A percentile compares a stretch with the other conserved stretches of the same genome.
Conservation (phyloP, 2,888 invertebrate species). For the Ferdinandea cuprea region DNA sequence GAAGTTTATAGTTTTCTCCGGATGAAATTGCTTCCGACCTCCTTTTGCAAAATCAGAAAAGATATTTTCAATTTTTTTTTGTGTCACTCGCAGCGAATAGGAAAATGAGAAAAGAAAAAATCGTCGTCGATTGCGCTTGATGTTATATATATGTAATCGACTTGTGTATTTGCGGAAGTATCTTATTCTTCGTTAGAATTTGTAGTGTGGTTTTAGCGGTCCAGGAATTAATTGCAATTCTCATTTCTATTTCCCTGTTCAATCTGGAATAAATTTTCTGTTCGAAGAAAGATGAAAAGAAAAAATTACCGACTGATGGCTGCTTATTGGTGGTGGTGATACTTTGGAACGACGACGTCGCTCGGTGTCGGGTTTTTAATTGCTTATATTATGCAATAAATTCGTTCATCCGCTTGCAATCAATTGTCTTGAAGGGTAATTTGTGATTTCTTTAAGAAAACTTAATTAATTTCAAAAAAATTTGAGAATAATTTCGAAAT, state of each 20-base stretch:
- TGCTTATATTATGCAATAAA: slow-evolving; percentile 67
- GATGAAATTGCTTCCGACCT: slow-evolving; percentile 32
- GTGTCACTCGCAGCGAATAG: slow-evolving; percentile 29
- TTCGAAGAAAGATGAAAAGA: slow-evolving; percentile 71
- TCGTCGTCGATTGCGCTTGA: slow-evolving; percentile 60
- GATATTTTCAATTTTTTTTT: slow-evolving; percentile 33
- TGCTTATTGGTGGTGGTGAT: slow-evolving; percentile 70
- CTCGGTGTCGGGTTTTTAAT: slow-evolving; percentile 59
- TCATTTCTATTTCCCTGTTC: slow-evolving; percentile 24
- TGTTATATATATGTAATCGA: slow-evolving; percentile 59
- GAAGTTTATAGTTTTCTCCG: background rate
- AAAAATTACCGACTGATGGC: slow-evolving; percentile 75
- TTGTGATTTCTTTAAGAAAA: slow-evolving; percentile 45
- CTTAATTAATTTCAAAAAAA: slow-evolving; percentile 68
- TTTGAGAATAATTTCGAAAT: slow-evolving; percentile 59
- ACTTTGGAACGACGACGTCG: slow-evolving; percentile 70
- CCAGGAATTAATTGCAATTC: slow-evolving; percentile 26
- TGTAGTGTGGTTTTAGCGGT: slow-evolving; percentile 26
- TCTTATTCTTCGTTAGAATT: slow-evolving; percentile 43
- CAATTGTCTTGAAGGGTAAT: slow-evolving; percentile 17
- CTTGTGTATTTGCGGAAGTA: slow-evolving; percentile 58
- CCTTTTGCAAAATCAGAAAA: slow-evolving; percentile 34
- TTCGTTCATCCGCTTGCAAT: slow-evolving; percentile 16
- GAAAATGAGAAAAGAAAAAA: slow-evolving; percentile 53
- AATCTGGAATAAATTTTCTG: slow-evolving; percentile 74